These are phyloP conservation scores for Lepidocolaptes lacrymiger DNA, from an alignment of 2,797 vertebrate species.

Conservation along the genomic window DNA sequence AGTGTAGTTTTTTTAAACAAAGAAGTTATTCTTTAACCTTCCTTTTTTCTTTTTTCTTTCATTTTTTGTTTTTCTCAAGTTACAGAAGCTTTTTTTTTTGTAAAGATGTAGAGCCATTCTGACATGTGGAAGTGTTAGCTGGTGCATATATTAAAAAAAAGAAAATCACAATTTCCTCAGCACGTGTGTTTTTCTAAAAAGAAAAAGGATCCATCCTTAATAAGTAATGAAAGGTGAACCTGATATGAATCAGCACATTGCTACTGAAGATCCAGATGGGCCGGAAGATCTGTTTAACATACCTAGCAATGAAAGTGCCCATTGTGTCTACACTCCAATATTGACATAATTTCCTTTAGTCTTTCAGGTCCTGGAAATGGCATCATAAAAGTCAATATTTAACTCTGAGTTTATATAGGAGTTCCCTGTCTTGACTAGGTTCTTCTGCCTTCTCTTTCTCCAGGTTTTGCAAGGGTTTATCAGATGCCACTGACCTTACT, in stretches of 20 bases:
- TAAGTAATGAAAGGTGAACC: constrained; percentile 5
- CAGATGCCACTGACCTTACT: background rate
- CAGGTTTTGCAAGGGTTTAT: background rate
- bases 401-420: background rate
- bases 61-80: background rate
- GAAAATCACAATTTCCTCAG: background rate
- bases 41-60: background rate
- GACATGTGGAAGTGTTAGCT: background rate
- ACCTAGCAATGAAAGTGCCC: background rate
- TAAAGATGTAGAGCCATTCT: background rate
- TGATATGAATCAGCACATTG: background rate
- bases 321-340: background rate
- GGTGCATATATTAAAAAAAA: background rate
- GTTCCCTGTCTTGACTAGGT: background rate
- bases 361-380: background rate
- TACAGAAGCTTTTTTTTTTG: background rate
- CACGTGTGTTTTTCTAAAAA: background rate
- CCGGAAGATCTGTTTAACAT: constrained; percentile 11
- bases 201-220: background rate
- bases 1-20: background rate
- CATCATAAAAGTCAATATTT: background rate
- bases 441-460: background rate
- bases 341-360: constrained; percentile 5
- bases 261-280: background rate
- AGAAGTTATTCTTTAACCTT: background rate